Evolutionary conservation across 2,888 invertebrate genomes (phyloP), one percentile per base, ranked within the genome.

Genomic region (Eilema sororculum): DNA sequence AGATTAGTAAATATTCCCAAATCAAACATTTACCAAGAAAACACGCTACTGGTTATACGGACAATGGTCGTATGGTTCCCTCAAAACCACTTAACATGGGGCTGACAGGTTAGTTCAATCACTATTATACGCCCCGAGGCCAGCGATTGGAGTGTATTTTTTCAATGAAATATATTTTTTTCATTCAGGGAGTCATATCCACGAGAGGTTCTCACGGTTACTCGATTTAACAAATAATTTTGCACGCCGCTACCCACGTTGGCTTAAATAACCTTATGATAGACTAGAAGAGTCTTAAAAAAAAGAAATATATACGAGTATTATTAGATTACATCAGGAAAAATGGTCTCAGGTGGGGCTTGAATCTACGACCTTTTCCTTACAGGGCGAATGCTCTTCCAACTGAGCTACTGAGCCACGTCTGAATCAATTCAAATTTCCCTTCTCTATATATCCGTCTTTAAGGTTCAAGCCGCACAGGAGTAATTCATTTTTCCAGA

Each of bases 71-170:
- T 85, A 87, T 89, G 89, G 90, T 92, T 88, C 93, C 91, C 91
- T 93, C 92, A 89, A 93, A 93, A 93, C 91, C 93, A 93, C 94
- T 94, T 95, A 95, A 95, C 95, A 93, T 95, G 95, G 95, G 95
- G 88, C 93, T 95, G 95, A 95, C 95, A 95, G 95, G 95, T 95
- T 94, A 93, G 93, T 94, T 94, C 94, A 93, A 93, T 93, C 92
- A 93, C 93, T 92, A 93, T 93, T 93, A 93, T 91, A 90, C 89
- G 87, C 90, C 94, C 89, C 86, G 88, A 83, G 91, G 93, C 94
- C 82, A 88, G 88, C 91, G 90, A 93, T 93, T 90, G 88, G 89
- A 91, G 91, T 92, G 91, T 91, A 92, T 93, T 91, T 91, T 88
- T 87, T 86, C 80, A 80, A 75, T 82, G 76, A 82, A 86, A 75